These are phyloP conservation scores for Polyodon spathula DNA, from an alignment of 2,113 vertebrate species.

Conservation along the genomic window DNA sequence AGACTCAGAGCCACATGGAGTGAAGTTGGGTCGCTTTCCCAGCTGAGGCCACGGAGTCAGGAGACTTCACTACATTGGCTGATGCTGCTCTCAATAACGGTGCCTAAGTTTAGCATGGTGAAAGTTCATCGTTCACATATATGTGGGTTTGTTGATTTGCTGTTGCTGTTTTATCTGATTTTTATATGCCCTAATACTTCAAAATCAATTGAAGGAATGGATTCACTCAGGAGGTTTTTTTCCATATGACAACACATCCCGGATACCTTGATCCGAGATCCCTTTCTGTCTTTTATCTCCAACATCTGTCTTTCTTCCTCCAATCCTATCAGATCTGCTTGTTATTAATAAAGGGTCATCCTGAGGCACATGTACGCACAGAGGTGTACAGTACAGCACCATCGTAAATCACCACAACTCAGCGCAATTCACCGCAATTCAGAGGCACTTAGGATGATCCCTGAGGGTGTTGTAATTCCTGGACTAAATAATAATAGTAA, in stretches of 20 bases:
- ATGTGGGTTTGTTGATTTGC: constrained; percentile 44
- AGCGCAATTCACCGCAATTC: too few relatives aligned
- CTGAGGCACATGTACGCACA: constrained; percentile 36
- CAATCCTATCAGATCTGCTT: constrained; percentile 52
- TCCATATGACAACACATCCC: constrained; percentile 32
- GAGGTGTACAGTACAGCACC: constrained; percentile 33
- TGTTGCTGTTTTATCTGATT: constrained; percentile 51
- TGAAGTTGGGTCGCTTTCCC: too few relatives aligned
- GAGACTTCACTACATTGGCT: too few relatives aligned
- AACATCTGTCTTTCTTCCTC: constrained; percentile 56
- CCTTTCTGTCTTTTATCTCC: constrained; percentile 30
- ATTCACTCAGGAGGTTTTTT: constrained; percentile 18
- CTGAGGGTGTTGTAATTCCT: too few relatives aligned
- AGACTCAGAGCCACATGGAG: too few relatives aligned
- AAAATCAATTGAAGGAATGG: constrained; percentile 40
- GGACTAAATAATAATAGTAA: too few relatives aligned
- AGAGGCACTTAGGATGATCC: too few relatives aligned
- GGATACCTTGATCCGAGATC: constrained; percentile 21
- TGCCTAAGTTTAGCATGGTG: constrained; percentile 15
- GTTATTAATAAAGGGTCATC: constrained; percentile 48
- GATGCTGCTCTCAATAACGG: too few relatives aligned
- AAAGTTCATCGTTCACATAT: constrained; percentile 36
- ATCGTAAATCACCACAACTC: too few relatives aligned
- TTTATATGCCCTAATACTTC: constrained; percentile 47
- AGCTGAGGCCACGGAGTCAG: too few relatives aligned